Conservation (phyloP, 2,797 vertebrate genomes). For the Sebastes baramenuke region DNA sequence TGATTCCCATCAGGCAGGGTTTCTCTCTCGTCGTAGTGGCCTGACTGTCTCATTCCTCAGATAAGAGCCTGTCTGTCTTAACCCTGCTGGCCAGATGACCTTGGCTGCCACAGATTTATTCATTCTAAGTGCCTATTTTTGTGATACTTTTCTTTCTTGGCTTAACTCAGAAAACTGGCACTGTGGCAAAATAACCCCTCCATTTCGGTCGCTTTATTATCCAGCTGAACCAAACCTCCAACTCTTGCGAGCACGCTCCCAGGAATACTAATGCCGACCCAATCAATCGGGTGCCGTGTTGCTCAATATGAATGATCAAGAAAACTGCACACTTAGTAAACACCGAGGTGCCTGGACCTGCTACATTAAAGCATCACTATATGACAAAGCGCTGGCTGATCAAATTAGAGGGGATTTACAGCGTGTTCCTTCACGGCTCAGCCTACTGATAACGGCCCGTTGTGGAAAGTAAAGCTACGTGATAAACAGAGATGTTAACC, state of each 20-base stretch:
- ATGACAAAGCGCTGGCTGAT: slow-evolving; percentile 80
- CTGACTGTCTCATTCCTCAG: slow-evolving; percentile 65
- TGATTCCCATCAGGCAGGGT: slow-evolving; percentile 77
- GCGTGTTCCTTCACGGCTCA: slow-evolving; percentile 59
- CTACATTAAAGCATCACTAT: slow-evolving; percentile 72
- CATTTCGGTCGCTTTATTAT: slow-evolving; percentile 75
- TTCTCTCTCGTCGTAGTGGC: slow-evolving; percentile 61
- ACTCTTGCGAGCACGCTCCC: slow-evolving; percentile 48
- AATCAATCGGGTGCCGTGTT: slow-evolving; percentile 79
- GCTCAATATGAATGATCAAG: slow-evolving; percentile 84
- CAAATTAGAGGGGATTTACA: slow-evolving; percentile 83
- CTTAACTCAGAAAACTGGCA: slow-evolving; percentile 40
- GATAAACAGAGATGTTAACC: slow-evolving; percentile 77
- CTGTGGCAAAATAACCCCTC: slow-evolving; percentile 42
- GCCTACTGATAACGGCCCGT: slow-evolving; percentile 66
- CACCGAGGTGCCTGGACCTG: slow-evolving; percentile 62
- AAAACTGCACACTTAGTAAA: slow-evolving; percentile 81
- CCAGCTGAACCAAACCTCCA: slow-evolving; percentile 67
- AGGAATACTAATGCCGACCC: slow-evolving; percentile 81
- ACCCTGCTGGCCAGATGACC: slow-evolving; percentile 78
- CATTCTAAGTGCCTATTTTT: slow-evolving; percentile 68
- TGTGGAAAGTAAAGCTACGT: slow-evolving; percentile 57
- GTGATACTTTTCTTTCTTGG: slow-evolving; percentile 36
- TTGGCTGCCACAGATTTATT: slow-evolving; percentile 76
- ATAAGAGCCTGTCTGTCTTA: slow-evolving; percentile 75